phyloP scores from a whole-genome alignment of 2,888 invertebrate genomes.

The Girardia tigrina region DNA sequence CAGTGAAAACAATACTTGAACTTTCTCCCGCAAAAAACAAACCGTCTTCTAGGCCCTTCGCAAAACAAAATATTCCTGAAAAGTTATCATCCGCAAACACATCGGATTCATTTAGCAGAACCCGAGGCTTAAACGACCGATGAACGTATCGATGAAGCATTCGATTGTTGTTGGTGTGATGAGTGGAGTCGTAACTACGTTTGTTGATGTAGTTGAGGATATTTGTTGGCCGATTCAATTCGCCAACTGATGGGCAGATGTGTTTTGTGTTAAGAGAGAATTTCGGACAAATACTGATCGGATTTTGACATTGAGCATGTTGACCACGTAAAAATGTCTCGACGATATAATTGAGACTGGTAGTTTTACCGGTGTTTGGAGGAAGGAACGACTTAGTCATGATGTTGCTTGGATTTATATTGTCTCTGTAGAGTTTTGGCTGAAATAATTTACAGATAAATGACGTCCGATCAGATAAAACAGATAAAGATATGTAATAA shows the following conservation, averaged over 20 bases:
- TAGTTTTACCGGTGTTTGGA: not conserved
- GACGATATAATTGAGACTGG: conserved; percentile 72
- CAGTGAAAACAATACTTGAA: not conserved
- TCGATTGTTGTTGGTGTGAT: not conserved
- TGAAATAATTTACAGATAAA: too few relatives aligned
- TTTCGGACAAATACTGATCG: conserved; percentile 88
- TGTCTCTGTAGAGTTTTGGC: not conserved
- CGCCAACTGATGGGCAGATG: conserved; percentile 8
- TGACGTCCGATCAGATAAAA: too few relatives aligned
- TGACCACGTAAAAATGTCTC: conserved; percentile 91
- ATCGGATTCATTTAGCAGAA: not conserved
- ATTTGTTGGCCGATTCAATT: not conserved
- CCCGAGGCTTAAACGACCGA: not conserved
- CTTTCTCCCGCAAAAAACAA: not conserved
- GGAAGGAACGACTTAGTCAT: not conserved
- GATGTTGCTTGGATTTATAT: not conserved
- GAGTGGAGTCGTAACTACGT: not conserved
- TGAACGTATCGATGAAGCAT: not conserved
- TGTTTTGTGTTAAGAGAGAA: conserved; percentile 57
- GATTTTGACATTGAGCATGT: conserved; percentile 91
- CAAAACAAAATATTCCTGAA: not conserved
- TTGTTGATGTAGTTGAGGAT: not conserved
- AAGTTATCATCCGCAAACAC: not conserved
- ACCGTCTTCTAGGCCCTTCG: not conserved
- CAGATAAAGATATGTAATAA: too few relatives aligned